phyloP scores from a whole-genome alignment of 2,797 vertebrate genomes.

The Gallirallus australis region DNA sequence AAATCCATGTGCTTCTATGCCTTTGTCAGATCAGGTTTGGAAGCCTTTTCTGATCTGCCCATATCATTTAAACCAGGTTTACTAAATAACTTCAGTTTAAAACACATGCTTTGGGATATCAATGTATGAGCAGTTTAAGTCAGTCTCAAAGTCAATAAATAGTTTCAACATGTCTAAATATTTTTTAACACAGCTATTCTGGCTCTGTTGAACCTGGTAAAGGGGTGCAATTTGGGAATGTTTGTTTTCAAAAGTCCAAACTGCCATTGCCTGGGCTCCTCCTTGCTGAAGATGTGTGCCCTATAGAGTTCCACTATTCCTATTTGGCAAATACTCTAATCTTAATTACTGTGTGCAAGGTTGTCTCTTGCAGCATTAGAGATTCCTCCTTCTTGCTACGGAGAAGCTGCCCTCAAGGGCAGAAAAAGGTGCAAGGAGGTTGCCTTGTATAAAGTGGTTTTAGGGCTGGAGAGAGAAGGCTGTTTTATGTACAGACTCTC shows the following conservation, averaged over 20 bases:
- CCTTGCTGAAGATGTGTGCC: neutral
- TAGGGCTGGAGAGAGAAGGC: neutral
- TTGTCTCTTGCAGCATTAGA: neutral
- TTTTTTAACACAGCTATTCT: neutral
- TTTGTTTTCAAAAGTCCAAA: conserved; percentile 35
- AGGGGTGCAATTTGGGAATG: neutral
- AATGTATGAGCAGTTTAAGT: neutral
- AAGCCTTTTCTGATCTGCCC: neutral
- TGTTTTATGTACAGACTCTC: neutral
- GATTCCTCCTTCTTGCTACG: neutral
- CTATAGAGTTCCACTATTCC: neutral
- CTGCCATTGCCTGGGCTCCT: neutral
- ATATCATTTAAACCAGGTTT: neutral
- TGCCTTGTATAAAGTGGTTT: neutral
- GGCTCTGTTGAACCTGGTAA: neutral
- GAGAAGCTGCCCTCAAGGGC: neutral
- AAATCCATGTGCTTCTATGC: neutral
- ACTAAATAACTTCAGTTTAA: conserved; percentile 40
- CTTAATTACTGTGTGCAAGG: neutral
- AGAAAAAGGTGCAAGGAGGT: neutral
- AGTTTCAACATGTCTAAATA: conserved; percentile 6
- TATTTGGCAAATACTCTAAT: conserved; percentile 8
- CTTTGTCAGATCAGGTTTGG: neutral
- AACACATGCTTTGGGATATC: neutral
- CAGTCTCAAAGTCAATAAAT: conserved; percentile 2